A percentile compares a stretch with the other conserved stretches of the same genome.
Evolutionary conservation across 2,113 vertebrate genomes (phyloP).

Genomic region (Salvelinus fontinalis): DNA sequence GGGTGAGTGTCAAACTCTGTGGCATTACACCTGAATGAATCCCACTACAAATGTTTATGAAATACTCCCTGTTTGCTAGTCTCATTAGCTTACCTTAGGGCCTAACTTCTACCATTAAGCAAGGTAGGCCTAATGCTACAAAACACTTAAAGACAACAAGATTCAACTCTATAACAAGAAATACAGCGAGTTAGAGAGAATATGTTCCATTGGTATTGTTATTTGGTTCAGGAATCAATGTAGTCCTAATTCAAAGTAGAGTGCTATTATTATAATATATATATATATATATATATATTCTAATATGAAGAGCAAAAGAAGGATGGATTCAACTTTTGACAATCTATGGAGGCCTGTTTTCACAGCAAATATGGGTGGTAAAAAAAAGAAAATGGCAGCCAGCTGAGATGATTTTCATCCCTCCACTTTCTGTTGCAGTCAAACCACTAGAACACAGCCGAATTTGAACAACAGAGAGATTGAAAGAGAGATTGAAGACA

Average conservation of each 20-base stretch:
- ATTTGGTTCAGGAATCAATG: not conserved
- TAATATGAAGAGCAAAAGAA: no score
- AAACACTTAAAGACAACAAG: not conserved
- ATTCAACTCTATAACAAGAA: not conserved
- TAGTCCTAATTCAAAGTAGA: not conserved
- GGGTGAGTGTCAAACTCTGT: not conserved
- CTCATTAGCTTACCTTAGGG: not conserved
- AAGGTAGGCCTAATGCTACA: not conserved
- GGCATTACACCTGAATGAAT: not conserved
- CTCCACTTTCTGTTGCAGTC: slow-evolving; percentile 59
- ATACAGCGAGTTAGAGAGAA: not conserved
- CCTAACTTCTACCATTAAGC: not conserved
- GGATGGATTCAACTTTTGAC: slow-evolving; percentile 1
- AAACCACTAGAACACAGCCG: slow-evolving; percentile 57
- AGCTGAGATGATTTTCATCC: slow-evolving; percentile 45
- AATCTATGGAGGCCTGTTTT: slow-evolving; percentile 30
- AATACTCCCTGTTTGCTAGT: not conserved
- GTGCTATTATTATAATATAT: not conserved
- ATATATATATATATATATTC: no score
- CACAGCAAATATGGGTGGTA: slow-evolving; percentile 37
- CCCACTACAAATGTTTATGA: no score
- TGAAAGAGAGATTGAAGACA: slow-evolving; percentile 48
- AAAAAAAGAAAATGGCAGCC: slow-evolving; percentile 36
- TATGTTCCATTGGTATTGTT: not conserved
- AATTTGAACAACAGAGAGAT: slow-evolving; percentile 58